Percentiles rank a stretch among this genome's conserved stretches.
Conservation (phyloP, 1,140 invertebrate genomes). For the Mylabris phalerata region DNA sequence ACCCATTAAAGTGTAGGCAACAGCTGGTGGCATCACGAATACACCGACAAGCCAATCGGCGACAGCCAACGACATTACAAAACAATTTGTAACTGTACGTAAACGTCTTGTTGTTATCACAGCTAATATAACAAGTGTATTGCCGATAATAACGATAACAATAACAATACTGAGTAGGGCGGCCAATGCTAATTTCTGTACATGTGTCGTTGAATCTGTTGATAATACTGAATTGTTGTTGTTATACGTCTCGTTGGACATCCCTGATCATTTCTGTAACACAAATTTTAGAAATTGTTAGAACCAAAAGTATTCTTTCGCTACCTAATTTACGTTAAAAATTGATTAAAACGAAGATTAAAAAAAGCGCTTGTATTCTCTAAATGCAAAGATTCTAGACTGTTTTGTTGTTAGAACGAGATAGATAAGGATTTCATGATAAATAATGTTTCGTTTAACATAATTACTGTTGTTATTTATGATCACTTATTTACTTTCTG, state of each 20-base stretch:
- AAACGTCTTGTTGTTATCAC: slow-evolving; percentile 85
- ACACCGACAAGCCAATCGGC: slow-evolving; percentile 88
- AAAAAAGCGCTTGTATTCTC: too few relatives aligned
- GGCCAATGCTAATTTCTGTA: slow-evolving; percentile 34
- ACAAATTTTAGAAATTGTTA: slow-evolving; percentile 10
- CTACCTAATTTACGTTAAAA: too few relatives aligned
- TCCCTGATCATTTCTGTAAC: slow-evolving; percentile 34
- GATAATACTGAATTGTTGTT: slow-evolving; percentile 6
- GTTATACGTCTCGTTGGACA: slow-evolving; percentile 22
- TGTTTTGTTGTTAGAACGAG: too few relatives aligned
- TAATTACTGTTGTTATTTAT: too few relatives aligned
- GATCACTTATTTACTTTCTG: too few relatives aligned
- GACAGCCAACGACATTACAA: slow-evolving; percentile 85
- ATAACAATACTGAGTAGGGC: slow-evolving; percentile 52
- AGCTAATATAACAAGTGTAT: slow-evolving; percentile 84
- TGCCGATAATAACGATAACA: slow-evolving; percentile 67
- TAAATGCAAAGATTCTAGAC: too few relatives aligned
- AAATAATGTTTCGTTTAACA: too few relatives aligned
- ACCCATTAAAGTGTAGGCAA: slow-evolving; percentile 62
- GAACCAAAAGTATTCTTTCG: neutral
- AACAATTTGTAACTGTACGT: slow-evolving; percentile 90
- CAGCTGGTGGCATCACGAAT: slow-evolving; percentile 91
- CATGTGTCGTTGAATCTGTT: slow-evolving; percentile 19
- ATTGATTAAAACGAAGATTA: too few relatives aligned
- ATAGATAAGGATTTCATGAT: too few relatives aligned